Evolutionary conservation across 2,113 vertebrate species (phyloP).

Genomic region (Campylorhamphus procurvoides): DNA sequence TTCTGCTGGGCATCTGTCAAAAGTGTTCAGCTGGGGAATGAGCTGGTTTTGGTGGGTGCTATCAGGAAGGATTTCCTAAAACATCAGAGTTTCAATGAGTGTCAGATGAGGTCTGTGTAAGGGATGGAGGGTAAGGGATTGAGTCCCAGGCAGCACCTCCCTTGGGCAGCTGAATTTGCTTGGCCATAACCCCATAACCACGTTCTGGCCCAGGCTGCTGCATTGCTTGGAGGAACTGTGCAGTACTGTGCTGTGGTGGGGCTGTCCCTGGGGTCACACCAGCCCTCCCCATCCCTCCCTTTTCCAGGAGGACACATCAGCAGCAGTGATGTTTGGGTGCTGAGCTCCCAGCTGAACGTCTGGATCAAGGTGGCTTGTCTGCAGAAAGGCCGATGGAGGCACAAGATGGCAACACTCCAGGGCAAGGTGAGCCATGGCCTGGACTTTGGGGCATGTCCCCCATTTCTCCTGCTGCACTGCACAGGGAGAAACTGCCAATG

Average conservation of each 20-base stretch:
- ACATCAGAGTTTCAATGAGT: neutral
- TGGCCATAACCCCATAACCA: neutral
- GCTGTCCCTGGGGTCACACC: neutral
- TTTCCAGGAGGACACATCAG: conserved; percentile 81
- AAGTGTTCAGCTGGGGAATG: neutral
- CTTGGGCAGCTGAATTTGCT: neutral
- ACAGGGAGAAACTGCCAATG: neutral
- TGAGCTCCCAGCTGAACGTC: conserved; percentile 76
- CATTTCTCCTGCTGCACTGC: neutral
- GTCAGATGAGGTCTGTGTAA: neutral
- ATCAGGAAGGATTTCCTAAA: neutral
- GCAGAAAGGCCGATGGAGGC: conserved; percentile 79
- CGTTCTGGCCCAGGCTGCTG: neutral
- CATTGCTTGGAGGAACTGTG: neutral
- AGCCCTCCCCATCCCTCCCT: neutral
- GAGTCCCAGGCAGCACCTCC: neutral
- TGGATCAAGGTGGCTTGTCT: conserved; percentile 80
- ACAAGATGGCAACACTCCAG: conserved; percentile 77
- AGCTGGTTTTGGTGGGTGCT: neutral
- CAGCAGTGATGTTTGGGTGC: conserved; percentile 79
- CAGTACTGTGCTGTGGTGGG: fast-evolving
- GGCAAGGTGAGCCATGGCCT: conserved; percentile 72
- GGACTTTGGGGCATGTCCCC: neutral
- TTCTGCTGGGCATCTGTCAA: neutral
- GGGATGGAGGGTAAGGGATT: neutral